Evolutionary conservation across 1,140 invertebrate species (phyloP).

Genomic region (Papilio machaon): DNA sequence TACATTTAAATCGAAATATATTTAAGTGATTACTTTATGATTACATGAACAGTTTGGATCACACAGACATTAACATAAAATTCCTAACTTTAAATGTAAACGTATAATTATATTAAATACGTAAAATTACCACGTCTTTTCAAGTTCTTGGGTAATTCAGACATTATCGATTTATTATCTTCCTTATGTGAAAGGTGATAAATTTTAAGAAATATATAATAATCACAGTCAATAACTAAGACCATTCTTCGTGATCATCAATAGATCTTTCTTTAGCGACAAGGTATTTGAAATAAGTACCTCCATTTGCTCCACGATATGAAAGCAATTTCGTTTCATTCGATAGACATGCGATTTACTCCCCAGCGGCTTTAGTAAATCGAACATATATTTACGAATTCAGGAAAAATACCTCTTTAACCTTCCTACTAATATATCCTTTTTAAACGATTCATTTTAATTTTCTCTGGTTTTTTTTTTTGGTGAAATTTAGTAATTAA

Average conservation of each 20-base stretch:
- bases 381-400: constrained; percentile 18
- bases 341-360: constrained; percentile 22
- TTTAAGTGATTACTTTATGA: too few relatives aligned
- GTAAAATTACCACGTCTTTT: background rate
- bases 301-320: constrained; percentile 2
- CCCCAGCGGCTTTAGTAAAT: background rate
- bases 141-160: background rate
- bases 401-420: background rate
- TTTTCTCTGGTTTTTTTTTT: too few relatives aligned
- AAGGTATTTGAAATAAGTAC: constrained; percentile 19
- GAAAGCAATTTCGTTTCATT: constrained; percentile 27
- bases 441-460: background rate
- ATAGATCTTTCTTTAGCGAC: constrained; percentile 8
- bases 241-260: background rate
- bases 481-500: too few relatives aligned
- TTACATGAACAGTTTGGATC: too few relatives aligned
- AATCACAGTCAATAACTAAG: background rate
- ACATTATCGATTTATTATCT: background rate
- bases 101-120: background rate
- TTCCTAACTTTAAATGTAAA: background rate
- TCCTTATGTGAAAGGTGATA: background rate
- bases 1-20: too few relatives aligned
- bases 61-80: too few relatives aligned
- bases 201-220: background rate
- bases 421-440: background rate